A percentile compares a stretch with the other conserved stretches of the same genome.
Evolutionary conservation across 2,888 invertebrate species (phyloP).

Genomic region (Drosophila leonis): DNA sequence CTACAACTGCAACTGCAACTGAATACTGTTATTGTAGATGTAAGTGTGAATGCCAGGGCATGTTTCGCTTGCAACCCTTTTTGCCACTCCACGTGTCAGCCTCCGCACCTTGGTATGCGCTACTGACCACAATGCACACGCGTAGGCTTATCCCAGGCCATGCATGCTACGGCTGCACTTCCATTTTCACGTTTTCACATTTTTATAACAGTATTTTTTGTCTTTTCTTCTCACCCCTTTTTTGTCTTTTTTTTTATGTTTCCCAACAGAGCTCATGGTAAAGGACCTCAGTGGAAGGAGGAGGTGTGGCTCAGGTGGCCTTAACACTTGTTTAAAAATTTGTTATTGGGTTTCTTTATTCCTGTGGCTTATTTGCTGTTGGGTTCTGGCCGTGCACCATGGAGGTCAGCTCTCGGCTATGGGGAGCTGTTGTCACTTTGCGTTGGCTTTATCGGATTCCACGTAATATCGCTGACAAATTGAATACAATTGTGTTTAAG

Average conservation of each 20-base stretch:
- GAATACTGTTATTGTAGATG: constrained; percentile 21
- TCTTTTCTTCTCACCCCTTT: neutral
- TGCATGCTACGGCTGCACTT: constrained; percentile 40
- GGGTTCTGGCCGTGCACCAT: neutral
- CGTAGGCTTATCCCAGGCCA: constrained; percentile 37
- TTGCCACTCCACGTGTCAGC: constrained; percentile 47
- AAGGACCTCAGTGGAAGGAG: neutral
- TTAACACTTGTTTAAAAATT: constrained; percentile 81
- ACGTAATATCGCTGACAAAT: constrained; percentile 77
- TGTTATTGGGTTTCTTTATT: constrained; percentile 71
- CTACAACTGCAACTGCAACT: neutral
- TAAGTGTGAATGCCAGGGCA: constrained; percentile 29
- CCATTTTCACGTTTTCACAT: constrained; percentile 59
- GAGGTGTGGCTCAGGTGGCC: constrained; percentile 61
- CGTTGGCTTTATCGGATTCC: constrained; percentile 76
- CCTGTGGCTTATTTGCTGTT: constrained; percentile 60
- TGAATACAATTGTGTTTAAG: constrained; percentile 79
- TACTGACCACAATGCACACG: constrained; percentile 61
- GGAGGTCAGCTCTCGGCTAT: constrained; percentile 27
- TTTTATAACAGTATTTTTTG: constrained; percentile 30
- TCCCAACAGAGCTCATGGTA: neutral
- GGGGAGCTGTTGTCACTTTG: constrained; percentile 59
- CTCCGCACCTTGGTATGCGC: constrained; percentile 33
- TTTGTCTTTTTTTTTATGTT: constrained; percentile 17
- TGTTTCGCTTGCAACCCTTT: constrained; percentile 55